Evolutionary conservation across 2,113 vertebrate genomes (phyloP).

Genomic region (Myotis lucifugus): DNA sequence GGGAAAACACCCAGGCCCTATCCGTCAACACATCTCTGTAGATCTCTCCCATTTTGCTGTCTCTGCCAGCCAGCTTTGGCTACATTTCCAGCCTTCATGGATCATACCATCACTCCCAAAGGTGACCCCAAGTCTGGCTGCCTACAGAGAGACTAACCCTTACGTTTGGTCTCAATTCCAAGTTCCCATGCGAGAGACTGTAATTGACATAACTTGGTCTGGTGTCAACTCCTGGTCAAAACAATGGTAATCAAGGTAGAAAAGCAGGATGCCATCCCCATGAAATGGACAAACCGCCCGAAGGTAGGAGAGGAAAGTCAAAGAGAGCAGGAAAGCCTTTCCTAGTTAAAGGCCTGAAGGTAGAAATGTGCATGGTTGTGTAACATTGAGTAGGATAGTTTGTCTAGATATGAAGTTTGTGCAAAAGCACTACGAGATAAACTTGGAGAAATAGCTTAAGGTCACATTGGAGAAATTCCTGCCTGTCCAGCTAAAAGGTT

Average conservation of each 20-base stretch:
- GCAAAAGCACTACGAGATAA: background rate
- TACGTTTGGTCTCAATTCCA: background rate
- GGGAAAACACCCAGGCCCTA: background rate
- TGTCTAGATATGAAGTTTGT: background rate
- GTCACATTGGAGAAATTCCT: conserved; percentile 8
- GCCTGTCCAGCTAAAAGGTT: conserved; percentile 4
- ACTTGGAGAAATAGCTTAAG: background rate
- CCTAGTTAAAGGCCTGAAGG: background rate
- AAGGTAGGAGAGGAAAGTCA: background rate
- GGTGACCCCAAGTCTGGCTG: background rate
- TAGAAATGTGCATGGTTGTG: background rate
- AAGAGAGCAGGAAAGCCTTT: background rate
- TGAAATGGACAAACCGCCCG: background rate
- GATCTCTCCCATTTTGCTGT: background rate
- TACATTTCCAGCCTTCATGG: background rate
- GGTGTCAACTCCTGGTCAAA: background rate
- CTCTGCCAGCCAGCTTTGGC: background rate
- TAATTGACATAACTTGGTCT: background rate
- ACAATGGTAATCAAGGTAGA: background rate
- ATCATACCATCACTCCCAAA: background rate
- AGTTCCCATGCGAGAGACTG: background rate
- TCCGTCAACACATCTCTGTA: background rate
- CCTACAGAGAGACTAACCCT: background rate
- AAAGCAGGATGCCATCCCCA: background rate
- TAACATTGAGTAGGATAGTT: background rate